Evolutionary conservation across 1,140 invertebrate genomes (phyloP), one percentile per base, ranked within the genome.

Genomic region (Pseudobourletiella spinata): DNA sequence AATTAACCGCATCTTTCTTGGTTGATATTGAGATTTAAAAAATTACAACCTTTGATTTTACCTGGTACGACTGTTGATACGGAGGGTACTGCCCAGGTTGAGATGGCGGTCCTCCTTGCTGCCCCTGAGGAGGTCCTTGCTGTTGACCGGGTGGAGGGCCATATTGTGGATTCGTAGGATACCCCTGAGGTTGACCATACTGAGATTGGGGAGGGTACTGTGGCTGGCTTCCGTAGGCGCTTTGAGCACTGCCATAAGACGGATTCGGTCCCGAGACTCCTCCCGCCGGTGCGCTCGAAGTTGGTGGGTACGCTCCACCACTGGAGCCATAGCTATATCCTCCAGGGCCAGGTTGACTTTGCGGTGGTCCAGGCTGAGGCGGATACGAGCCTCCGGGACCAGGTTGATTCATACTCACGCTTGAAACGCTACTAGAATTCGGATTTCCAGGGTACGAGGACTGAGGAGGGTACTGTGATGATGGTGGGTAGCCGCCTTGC

Each of bases 21-120:
- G n/a, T n/a, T n/a, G n/a, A n/a, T n/a, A n/a, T n/a, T n/a, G n/a
- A n/a, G n/a, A n/a, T n/a, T 42, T 42, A 42, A 42, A 14, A 42
- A 42, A 42, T 14, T 18, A 14, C 14, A 18, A 42, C 35, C n/a
- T n/a, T n/a, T n/a, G n/a, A n/a, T 44, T 56, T 15, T 56, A 63
- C 61, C 44, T 68, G 66, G 46, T 68, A 61, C 26, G 63, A 60
- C 48, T 61, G 66, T 42, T 61, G 62, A 51, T 64, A 68, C 6
- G 59, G 62, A 39, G 61, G 57, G 43, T 63, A 63, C 32, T 60
- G 65, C n/a, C 52, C 65, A n/a, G 48, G 43, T 51, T 64, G 66
- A 18, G 62, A 35, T 43, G 58, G 66, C 29, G 59, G 58, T 4
- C 48, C 43, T 20, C 46, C 46, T 58, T 59, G 62, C 32, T 61